Evolutionary conservation across 2,888 invertebrate species (phyloP), one percentile per base, ranked within the genome.

Genomic region (Adelphocoris suturalis): DNA sequence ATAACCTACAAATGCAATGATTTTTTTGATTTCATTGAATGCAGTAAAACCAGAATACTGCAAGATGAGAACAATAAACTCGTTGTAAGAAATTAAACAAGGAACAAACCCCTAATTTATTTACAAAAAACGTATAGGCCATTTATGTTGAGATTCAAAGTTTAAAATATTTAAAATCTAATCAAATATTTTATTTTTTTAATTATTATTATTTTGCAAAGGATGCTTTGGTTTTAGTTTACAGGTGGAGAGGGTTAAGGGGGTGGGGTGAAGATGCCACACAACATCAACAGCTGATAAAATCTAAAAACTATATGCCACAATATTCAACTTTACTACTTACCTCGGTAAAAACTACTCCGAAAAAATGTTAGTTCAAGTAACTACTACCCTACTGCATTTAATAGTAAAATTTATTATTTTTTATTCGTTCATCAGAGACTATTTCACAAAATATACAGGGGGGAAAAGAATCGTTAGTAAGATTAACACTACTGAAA

Each of bases 251-350:
- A 80, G 19, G 46, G 37, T 37, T 37, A 37, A 37, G 37, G 76
- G 76, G 37, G 52, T 55, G 80, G 80, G 57, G 76, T 9, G 48
- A 84, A 89, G 57, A 86, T 84, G 90, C 87, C 86, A 90, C 91
- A 91, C 91, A 91, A 91, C 91, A 91, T 78, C 90, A 86, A 91
- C 85, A 91, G 91, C 91, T 81, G 88, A 88, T 52, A 88, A 88
- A 88, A 78, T 90, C 84, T 78, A 82, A 55, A 78, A 78, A 78
- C 68, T 90, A 76, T 87, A 90, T 75, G 16, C 84, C 84, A 88
- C 87, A 78, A 88, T 89, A 90, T 89, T 86, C 90, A 82, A 89
- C 52, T 46, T 61, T 80, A 89, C 90, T 90, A 90, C 90, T 90
- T 90, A 90, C 90, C 90, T 90, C 68, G 46, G n/a, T 46, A 84